Conservation (phyloP, 2,888 invertebrate species). For the Priocnemis perturbator region DNA sequence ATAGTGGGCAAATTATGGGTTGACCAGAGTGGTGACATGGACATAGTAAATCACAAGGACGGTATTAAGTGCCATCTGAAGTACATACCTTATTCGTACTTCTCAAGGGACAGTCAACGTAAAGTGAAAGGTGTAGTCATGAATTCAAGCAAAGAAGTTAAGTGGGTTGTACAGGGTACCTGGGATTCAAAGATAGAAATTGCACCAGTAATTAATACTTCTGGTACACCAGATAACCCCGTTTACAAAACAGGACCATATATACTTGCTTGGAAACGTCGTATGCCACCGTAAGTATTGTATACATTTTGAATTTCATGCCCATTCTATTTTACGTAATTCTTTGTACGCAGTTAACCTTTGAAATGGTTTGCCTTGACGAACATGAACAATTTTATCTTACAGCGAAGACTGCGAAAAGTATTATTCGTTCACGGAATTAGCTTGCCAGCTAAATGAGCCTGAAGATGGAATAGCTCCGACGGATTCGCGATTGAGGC, state of each 20-base stretch:
- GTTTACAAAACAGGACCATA: conserved; percentile 95
- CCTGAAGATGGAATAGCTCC: conserved; percentile 94
- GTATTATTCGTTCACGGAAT: conserved; percentile 95
- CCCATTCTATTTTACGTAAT: not conserved
- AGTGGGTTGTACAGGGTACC: conserved; percentile 86
- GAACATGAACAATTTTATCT: conserved; percentile 15
- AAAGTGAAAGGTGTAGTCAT: conserved; percentile 90
- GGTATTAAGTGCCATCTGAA: conserved; percentile 97
- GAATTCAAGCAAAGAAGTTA: conserved; percentile 84
- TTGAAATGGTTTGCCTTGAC: conserved; percentile 12
- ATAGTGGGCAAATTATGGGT: conserved; percentile 99
- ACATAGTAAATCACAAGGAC: conserved; percentile 91
- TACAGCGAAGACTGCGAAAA: conserved; percentile 80
- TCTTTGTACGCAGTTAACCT: not conserved
- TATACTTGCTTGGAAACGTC: conserved; percentile 90
- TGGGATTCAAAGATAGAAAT: conserved; percentile 98
- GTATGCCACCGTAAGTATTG: conserved; percentile 81
- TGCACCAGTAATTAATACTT: conserved; percentile 88
- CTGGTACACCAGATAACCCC: conserved; percentile 84
- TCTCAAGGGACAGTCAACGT: conserved; percentile 95
- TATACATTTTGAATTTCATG: not conserved
- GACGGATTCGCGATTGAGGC: conserved; percentile 93
- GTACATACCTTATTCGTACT: conserved; percentile 98
- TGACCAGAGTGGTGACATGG: conserved; percentile 99
- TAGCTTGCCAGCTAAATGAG: conserved; percentile 98